Evolutionary conservation across 2,113 vertebrate species (phyloP), one percentile per base, ranked within the genome.

Genomic region (Vanacampus margaritifer): DNA sequence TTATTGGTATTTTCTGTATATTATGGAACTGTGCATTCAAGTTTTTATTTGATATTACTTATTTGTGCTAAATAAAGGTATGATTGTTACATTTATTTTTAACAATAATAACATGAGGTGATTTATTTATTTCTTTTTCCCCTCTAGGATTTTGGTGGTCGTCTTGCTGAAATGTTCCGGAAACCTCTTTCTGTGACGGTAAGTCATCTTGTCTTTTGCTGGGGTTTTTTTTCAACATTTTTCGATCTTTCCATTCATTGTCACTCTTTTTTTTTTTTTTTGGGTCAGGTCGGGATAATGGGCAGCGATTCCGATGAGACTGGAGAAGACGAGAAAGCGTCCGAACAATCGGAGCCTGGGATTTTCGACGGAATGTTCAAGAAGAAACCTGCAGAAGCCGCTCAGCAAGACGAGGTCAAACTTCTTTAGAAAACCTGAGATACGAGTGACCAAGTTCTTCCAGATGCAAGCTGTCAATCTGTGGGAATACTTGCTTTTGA

Each of bases 361-460:
- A 5, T 80, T 45, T 85, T 89, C 56, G 32, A 80, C 1, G 67
- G 68, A 45, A 83, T 87, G 36, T 86, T 88, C 67, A 88, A 37
- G 68, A 87, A 79, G 37, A 89, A 86, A 74, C 57, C 75, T 41
- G 9, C 56, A 9, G 16, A 84, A n/a, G 53, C 41, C 7, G 21
- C 65, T 69, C 67, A 71, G 39, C 50, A 32, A 4, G 76, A 85
- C 0, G 63, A 81, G 78, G 83, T 82, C 16, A 82, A 1, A 32
- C 16, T 57, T 16, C 43, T 46, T 19, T 14, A 1, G 16, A 46
- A 46, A 17, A 46, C 17, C 17, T 46, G 43, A 17, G 16, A 17
- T 46, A 46, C 16, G 43, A 46, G 16, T 46, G 43, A 46, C 16
- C 43, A 14, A 46, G 43, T 17, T 46, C 43, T 46, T 46, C 5